Percentiles rank a stretch among this genome's conserved stretches.
Evolutionary conservation across 2,113 vertebrate genomes (phyloP).

Genomic region (Corythaeola cristata): DNA sequence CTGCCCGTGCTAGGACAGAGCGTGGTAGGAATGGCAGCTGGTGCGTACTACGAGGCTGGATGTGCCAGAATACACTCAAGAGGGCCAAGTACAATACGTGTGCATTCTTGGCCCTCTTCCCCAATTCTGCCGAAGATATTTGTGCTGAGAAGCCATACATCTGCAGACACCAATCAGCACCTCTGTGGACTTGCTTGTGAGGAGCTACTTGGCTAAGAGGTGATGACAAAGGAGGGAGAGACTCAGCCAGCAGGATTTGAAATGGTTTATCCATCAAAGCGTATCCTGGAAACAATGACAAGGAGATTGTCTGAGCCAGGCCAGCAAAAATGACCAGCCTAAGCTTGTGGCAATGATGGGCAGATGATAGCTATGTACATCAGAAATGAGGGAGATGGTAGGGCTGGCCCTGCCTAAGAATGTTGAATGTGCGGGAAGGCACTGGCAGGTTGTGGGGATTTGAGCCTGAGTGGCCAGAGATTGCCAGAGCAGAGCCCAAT

Average conservation of each 20-base stretch:
- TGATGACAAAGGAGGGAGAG: not conserved
- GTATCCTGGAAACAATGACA: not conserved
- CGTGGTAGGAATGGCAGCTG: not conserved
- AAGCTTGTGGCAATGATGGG: not conserved
- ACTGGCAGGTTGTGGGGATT: not conserved
- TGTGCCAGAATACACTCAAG: not conserved
- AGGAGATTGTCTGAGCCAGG: not conserved
- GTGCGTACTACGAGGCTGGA: accelerated
- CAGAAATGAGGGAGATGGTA: not conserved
- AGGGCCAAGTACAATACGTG: accelerated
- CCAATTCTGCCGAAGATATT: not conserved
- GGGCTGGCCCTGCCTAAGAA: not conserved
- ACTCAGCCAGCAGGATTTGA: not conserved
- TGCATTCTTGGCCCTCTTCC: not conserved
- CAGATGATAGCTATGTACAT: not conserved
- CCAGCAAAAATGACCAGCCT: not conserved
- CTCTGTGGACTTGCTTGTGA: not conserved
- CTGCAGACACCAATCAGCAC: not conserved
- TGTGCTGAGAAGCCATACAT: not conserved
- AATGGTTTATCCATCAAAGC: not conserved
- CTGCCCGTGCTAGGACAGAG: not conserved
- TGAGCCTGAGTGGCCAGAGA: not conserved
- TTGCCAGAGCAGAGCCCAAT: not conserved
- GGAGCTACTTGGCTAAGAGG: not conserved
- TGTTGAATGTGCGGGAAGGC: not conserved